These are phyloP conservation scores for Littorina saxatilis DNA, from an alignment of 1,140 invertebrate species.

Conservation along the genomic window DNA sequence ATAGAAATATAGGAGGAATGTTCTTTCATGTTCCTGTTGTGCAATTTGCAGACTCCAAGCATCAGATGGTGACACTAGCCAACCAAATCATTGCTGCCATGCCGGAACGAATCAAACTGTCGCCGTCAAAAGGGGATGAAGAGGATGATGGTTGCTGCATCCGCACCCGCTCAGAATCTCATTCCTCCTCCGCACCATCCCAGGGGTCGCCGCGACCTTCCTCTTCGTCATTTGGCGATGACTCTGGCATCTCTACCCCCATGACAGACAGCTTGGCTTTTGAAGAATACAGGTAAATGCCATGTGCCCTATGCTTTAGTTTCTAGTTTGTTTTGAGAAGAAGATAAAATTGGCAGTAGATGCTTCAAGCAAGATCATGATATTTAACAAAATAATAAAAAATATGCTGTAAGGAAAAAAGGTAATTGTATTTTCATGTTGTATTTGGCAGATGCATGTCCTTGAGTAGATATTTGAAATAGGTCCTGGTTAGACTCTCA, in stretches of 20 bases:
- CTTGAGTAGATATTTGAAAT: too few species aligned
- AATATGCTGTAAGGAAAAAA: too few species aligned
- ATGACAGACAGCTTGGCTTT: constrained; percentile 73
- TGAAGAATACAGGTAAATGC: constrained; percentile 71
- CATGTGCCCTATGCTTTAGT: too few species aligned
- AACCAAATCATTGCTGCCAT: constrained; percentile 98
- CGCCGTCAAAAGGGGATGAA: constrained; percentile 66
- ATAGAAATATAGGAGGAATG: too few species aligned
- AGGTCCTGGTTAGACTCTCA: too few species aligned
- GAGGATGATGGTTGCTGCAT: constrained; percentile 42
- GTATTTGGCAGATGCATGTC: too few species aligned
- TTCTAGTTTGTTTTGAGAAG: neutral
- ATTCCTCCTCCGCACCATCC: constrained; percentile 69
- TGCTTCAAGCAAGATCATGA: neutral
- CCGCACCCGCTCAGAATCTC: constrained; percentile 69
- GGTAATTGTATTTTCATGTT: neutral
- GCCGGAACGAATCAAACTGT: constrained; percentile 92
- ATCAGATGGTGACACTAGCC: constrained; percentile 90
- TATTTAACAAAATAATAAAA: neutral
- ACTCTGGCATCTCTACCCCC: constrained; percentile 73
- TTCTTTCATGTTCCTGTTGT: too few species aligned
- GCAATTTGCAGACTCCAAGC: constrained; percentile 89
- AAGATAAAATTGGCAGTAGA: too few species aligned
- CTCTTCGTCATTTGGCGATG: constrained; percentile 71
- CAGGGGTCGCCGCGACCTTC: constrained; percentile 67